phyloP scores from a whole-genome alignment of 1,140 invertebrate species.

The Euwallacea fornicatus region DNA sequence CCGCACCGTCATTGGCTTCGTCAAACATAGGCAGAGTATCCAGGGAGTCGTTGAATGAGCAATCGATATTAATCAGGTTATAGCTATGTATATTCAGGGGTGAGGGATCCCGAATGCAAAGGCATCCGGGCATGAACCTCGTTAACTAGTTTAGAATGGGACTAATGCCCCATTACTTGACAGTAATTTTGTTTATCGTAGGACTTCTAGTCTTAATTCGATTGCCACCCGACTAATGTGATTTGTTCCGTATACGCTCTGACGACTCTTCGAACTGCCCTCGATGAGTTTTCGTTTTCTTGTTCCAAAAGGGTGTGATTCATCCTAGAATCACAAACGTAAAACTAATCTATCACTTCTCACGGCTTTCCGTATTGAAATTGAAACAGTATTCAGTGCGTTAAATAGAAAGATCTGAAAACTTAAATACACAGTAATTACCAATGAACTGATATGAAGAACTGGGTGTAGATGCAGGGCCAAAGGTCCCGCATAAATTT shows the following conservation, averaged over 20 bases:
- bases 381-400: too few relatives aligned
- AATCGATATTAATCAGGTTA: conserved; percentile 31
- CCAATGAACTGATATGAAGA: too few relatives aligned
- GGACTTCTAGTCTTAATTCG: conserved; percentile 42
- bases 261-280: background rate
- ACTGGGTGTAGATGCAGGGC: too few relatives aligned
- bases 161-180: conserved; percentile 44
- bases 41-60: background rate
- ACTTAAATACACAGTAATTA: too few relatives aligned
- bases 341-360: too few relatives aligned
- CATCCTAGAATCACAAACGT: too few relatives aligned
- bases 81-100: background rate
- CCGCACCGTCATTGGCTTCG: too few relatives aligned
- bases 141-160: conserved; percentile 41
- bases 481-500: too few relatives aligned
- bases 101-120: conserved; percentile 5
- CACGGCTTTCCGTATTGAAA: too few relatives aligned
- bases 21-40: background rate
- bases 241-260: conserved; percentile 27
- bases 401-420: too few relatives aligned
- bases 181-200: conserved; percentile 45
- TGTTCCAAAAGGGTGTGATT: background rate
- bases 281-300: conserved; percentile 7
- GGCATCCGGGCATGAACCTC: conserved; percentile 34
- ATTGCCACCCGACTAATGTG: conserved; percentile 40